Evolutionary conservation across 2,797 vertebrate genomes (phyloP).

Genomic region (Anabacerthia variegaticeps): DNA sequence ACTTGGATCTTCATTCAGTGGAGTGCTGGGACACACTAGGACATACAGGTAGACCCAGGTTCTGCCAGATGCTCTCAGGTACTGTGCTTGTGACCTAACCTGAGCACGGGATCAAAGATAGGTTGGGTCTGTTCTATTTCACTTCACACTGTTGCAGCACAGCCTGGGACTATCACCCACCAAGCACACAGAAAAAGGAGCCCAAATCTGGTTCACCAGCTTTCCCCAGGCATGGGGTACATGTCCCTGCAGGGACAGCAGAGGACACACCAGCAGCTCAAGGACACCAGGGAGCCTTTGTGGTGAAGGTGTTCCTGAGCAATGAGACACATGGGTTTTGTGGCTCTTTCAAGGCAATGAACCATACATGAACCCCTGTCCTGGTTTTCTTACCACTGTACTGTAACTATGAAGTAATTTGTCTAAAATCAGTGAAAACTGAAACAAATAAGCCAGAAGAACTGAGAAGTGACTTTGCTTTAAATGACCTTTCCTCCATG

Average conservation of each 20-base stretch:
- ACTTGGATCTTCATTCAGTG: not conserved
- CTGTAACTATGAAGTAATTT: not conserved
- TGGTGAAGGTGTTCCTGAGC: not conserved
- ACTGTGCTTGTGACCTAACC: not conserved
- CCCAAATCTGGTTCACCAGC: not conserved
- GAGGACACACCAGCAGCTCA: not conserved
- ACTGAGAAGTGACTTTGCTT: not conserved
- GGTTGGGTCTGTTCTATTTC: not conserved
- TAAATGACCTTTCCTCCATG: not conserved
- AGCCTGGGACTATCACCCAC: not conserved
- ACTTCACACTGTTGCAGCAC: fast-evolving
- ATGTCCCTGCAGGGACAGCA: not conserved
- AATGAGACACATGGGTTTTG: not conserved
- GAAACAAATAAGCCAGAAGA: not conserved
- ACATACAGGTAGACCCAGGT: not conserved
- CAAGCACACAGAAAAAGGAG: not conserved
- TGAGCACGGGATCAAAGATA: not conserved
- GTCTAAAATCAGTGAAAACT: not conserved
- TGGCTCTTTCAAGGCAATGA: not conserved
- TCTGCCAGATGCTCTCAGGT: not conserved
- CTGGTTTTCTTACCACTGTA: not conserved
- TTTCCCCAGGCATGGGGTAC: not conserved
- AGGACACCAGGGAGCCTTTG: not conserved
- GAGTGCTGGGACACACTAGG: not conserved
- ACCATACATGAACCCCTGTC: not conserved